These are phyloP conservation scores for Thymelicus lineola DNA, from an alignment of 2,888 invertebrate genomes.

Conservation along the genomic window DNA sequence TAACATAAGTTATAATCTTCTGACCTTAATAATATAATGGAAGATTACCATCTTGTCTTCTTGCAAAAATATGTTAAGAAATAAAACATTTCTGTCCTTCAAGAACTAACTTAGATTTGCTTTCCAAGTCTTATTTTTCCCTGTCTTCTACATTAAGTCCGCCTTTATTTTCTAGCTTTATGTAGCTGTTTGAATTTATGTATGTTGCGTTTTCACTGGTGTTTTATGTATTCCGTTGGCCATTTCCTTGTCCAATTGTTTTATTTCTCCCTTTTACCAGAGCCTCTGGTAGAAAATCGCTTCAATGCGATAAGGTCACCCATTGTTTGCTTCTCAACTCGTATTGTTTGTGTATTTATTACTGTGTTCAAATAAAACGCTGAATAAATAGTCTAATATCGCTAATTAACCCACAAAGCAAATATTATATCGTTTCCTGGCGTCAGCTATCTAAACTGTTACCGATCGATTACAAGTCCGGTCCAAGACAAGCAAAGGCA, in stretches of 20 bases:
- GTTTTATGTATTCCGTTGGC: background rate
- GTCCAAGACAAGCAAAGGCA: background rate
- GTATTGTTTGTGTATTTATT: background rate
- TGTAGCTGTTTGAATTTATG: background rate
- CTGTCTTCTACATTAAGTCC: background rate
- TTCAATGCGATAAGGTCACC: background rate
- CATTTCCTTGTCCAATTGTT: constrained; percentile 4
- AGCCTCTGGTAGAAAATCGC: background rate
- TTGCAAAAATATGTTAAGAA: no score
- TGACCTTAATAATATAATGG: no score
- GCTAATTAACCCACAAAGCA: constrained; percentile 17
- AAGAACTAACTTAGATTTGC: background rate
- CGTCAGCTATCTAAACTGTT: constrained; percentile 16
- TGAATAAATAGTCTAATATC: background rate
- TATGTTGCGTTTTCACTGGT: background rate
- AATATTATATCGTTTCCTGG: constrained; percentile 11
- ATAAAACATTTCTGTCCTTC: no score
- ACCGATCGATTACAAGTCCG: constrained; percentile 24
- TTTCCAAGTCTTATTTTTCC: background rate
- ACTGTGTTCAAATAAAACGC: background rate
- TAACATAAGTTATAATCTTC: no score
- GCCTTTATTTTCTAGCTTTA: background rate
- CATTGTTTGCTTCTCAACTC: background rate
- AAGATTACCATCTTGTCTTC: no score
- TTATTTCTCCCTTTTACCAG: background rate